Evolutionary conservation across 2,113 vertebrate species (phyloP), one percentile per base, ranked within the genome.

Genomic region (Aphyosemion australe): DNA sequence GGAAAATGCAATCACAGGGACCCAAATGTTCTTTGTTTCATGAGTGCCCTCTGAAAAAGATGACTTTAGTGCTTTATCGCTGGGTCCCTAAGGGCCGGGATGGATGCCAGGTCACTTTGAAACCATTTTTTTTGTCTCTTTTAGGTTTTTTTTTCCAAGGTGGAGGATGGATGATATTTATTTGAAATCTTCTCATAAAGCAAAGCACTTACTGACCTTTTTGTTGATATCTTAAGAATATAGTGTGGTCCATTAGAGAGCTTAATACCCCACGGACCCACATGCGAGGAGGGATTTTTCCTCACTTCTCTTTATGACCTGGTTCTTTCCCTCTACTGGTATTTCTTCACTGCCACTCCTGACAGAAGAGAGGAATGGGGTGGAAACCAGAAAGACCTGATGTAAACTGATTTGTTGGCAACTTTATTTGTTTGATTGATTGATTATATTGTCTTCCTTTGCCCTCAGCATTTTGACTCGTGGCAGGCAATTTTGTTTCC

Each of bases 1-100:
- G 74, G 77, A 60, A 89, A 93, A 92, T 90, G 80, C 72, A 92
- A 89, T 93, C 90, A 92, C 80, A 56, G 65, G 76, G 86, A 85
- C 84, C 68, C 77, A 89, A 87, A 91, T 90, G 91, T 86, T 91
- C 83, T 92, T 89, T 78, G 84, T 89, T 93, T 88, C 82, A 82
- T 75, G 86, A 87, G 85, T 78, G 77, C 78, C 82, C 80, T 79
- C 83, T 79, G 74, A 86, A 86, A 90, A 87, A 84, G 76, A 89
- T 88, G 86, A 82, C 86, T 91, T 91, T 91, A 90, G 84, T 82
- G 86, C 80, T 86, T 89, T 84, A 89, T 86, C 71, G 66, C 75
- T 54, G 74, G 74, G 84, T 87, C 87, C 88, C 82, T 55, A 55
- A 78, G 82, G 85, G 83, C 64, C 58, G 58, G 61, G 77, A 79